Evolutionary conservation across 1,140 invertebrate species (phyloP), one percentile per base, ranked within the genome.

Genomic region (Drosophila tropicalis): DNA sequence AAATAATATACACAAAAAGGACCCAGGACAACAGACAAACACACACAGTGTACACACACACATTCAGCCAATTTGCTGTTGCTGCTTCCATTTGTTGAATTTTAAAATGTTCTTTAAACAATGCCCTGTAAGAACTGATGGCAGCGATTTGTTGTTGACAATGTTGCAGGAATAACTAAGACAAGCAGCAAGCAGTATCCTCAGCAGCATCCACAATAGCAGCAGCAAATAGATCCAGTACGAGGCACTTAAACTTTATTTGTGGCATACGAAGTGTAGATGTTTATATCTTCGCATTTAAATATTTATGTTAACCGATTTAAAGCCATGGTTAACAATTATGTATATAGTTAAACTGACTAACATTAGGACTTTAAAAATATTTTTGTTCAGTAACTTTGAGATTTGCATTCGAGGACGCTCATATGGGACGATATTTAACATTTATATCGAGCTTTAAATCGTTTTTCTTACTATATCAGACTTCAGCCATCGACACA

Each of bases 71-170:
- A 22, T 51, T 64, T 55, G 13, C 47, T 34, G 61, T 47, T 39
- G 10, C 17, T 55, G 62, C 25, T 68, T 36, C 47, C 65, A 70
- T 62, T 70, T 85, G 73, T 75, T 87, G 83, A 87, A 86, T 87
- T 87, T 89, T 89, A 87, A 87, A 89, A 83, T 82, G 72, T 64
- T 87, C 84, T 77, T 87, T 87, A 87, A 87, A 83, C 84, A 87
- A 83, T 77, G 76, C 69, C 47, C 76, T 47, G 72, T 51, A 51
- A 72, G 32, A 89, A 87, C 72, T 83, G 83, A 86, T 86, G 83
- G 83, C 83, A 77, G 72, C 83, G 76, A 86, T 86, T 83, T 86
- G 83, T 87, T 76, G 71, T 68, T 81, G 69, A 86, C 76, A 77
- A 76, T 76, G 70, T 62, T 68, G 66, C 47, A 66, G 63, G 66